phyloP scores from a whole-genome alignment of 2,888 invertebrate species.

The Drosophila neonasuta region DNA sequence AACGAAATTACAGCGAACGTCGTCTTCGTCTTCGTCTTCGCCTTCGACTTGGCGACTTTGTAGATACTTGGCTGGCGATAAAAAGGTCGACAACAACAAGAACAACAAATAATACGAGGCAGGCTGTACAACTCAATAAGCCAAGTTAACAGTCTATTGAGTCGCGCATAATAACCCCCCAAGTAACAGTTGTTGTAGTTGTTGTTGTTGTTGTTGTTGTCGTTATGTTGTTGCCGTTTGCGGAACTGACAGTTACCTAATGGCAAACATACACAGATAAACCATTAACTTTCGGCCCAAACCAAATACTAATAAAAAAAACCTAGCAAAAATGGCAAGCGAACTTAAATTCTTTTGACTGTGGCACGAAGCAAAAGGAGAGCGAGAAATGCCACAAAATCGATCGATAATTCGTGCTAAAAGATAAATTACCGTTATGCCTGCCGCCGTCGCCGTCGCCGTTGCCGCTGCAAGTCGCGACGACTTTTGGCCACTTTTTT shows the following conservation, averaged over 20 bases:
- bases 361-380: slow-evolving; percentile 27
- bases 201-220: slow-evolving; percentile 2
- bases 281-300: slow-evolving; percentile 69
- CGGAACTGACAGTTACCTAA: slow-evolving; percentile 79
- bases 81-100: slow-evolving; percentile 63
- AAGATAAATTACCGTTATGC: slow-evolving; percentile 77
- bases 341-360: slow-evolving; percentile 53
- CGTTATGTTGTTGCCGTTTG: slow-evolving; percentile 32
- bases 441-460: slow-evolving; percentile 8
- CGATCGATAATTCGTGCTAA: slow-evolving; percentile 77
- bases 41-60: slow-evolving; percentile 61
- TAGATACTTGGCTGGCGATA: slow-evolving; percentile 72
- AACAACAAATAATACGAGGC: slow-evolving; percentile 1
- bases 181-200: slow-evolving; percentile 13
- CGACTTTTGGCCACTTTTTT: slow-evolving; percentile 40
- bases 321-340: slow-evolving; percentile 34
- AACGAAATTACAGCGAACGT: slow-evolving; percentile 60
- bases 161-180: slow-evolving; percentile 50
- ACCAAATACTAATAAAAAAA: slow-evolving; percentile 23
- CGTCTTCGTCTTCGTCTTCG: slow-evolving; percentile 29
- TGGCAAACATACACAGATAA: slow-evolving; percentile 77
- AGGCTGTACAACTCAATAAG: slow-evolving; percentile 71
- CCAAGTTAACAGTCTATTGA: slow-evolving; percentile 76
- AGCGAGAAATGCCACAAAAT: slow-evolving; percentile 57
- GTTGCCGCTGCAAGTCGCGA: slow-evolving; percentile 18